Conservation (phyloP, 2,888 invertebrate genomes). For the Mimas tiliae region DNA sequence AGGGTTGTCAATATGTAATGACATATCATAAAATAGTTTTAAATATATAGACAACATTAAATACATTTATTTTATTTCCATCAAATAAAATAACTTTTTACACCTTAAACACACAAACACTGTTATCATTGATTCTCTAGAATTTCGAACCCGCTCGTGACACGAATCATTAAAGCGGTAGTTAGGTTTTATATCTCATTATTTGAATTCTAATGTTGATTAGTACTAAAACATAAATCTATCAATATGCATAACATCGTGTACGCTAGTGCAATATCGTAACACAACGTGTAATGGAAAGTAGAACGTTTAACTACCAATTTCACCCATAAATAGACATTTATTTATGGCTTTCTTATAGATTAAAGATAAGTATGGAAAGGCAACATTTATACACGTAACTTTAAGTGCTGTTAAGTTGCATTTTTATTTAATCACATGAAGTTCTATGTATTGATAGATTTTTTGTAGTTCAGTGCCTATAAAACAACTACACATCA, state of each 20-base stretch:
- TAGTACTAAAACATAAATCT: slow-evolving; percentile 10
- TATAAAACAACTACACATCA: no score
- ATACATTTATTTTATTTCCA: no score
- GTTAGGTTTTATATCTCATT: slow-evolving; percentile 7
- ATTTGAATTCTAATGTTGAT: slow-evolving; percentile 6
- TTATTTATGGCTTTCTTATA: slow-evolving; percentile 26
- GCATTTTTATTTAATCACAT: background rate
- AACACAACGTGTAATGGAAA: slow-evolving; percentile 23
- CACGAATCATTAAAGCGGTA: slow-evolving; percentile 2
- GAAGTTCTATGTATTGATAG: background rate
- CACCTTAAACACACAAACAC: background rate
- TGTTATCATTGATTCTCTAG: background rate
- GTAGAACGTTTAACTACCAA: slow-evolving; percentile 24
- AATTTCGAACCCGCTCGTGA: background rate
- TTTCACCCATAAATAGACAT: slow-evolving; percentile 26
- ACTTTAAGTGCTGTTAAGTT: background rate
- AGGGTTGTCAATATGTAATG: no score
- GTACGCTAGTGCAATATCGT: slow-evolving; percentile 21
- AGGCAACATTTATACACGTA: slow-evolving; percentile 18
- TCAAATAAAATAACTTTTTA: no score
- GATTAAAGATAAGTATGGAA: slow-evolving; percentile 21
- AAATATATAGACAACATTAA: no score
- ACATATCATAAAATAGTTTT: no score
- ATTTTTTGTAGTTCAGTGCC: background rate
- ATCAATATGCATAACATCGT: background rate